Base-by-base conservation (phyloP, 2,888 invertebrate species). In the Trachelus iudaicus region DNA sequence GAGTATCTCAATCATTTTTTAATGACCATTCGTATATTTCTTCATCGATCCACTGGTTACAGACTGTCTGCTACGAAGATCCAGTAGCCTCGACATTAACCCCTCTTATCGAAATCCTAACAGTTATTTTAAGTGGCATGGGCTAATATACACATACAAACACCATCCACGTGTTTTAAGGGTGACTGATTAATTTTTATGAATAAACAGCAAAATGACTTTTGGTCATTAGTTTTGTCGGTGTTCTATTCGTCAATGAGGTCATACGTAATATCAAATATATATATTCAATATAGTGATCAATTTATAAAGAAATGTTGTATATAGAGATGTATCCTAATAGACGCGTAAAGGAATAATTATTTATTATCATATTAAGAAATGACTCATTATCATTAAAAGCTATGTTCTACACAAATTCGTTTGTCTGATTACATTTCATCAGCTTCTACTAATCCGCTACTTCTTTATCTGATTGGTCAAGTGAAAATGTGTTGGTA, bases 11-110 rank as follows among this genome's bases (percentile, higher is more conserved):
- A 23, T 56, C 6, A 23, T 56, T 56, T 56, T 56, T 2, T 23
- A 56, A 56, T 56, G 23, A 9, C 56, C 23, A 56, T 56, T 56
- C 23, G 15, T 2, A 56, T 23, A 23, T 56, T 56, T 56, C 23
- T 56, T 56, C 56, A 56, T 56, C 23, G 2, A 56, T 56, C 2
- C 23, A 9, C 56, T 15, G 9, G 23, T 9, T 23, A 56, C 0
- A 56, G 23, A 23, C 23, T 9, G 6, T 56, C 23, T 2, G 56
- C 23, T 23, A 56, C 56, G 56, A 23, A 56, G 23, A 56, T 56
- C 2, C 23, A 35, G 35, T 78, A 85, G 79, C 82, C 83, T 85
- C 85, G 84, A 84, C 83, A 85, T 83, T 86, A 85, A 86, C 86
- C 87, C 85, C 82, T 82, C 80, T 85, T 88, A 87, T 87, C 87